Conservation (phyloP, 2,113 vertebrate species). For the Tinamus guttatus region DNA sequence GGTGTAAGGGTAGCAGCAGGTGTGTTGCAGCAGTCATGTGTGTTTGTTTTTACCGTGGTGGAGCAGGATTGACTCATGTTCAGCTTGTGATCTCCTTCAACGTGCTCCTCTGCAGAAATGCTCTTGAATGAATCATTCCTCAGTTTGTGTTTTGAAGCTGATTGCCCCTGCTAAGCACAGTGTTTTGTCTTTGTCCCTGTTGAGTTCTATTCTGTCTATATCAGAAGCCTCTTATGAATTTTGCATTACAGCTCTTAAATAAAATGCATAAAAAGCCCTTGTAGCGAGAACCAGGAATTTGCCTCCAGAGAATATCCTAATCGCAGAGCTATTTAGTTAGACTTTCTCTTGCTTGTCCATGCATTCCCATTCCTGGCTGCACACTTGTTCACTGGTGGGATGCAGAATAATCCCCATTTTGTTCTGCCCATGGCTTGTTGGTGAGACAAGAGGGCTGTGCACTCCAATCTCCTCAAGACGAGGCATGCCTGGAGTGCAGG, state of each 20-base stretch:
- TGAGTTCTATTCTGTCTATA: not conserved
- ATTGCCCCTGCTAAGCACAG: not conserved
- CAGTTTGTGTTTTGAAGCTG: constrained; percentile 2
- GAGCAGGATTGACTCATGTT: not conserved
- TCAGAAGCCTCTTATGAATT: not conserved
- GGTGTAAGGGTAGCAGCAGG: not conserved
- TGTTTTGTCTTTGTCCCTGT: not conserved
- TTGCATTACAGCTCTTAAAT: not conserved
- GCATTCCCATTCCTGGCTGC: not conserved
- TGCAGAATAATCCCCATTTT: not conserved
- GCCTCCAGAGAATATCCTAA: not conserved
- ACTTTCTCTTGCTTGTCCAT: not conserved
- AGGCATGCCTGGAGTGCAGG: not conserved
- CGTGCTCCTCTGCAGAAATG: not conserved
- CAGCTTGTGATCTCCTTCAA: not conserved
- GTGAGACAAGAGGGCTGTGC: not conserved
- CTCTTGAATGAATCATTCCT: not conserved
- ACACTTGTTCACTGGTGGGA: not conserved
- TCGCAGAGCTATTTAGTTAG: not conserved
- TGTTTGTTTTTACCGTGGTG: not conserved
- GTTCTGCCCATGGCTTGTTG: not conserved
- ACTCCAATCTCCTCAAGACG: not conserved
- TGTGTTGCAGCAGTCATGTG: not conserved
- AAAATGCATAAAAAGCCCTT: constrained; percentile 7
- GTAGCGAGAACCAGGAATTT: not conserved